Evolutionary conservation across 2,113 vertebrate species (phyloP), one percentile per base, ranked within the genome.

Genomic region (Cephalophus harveyi): DNA sequence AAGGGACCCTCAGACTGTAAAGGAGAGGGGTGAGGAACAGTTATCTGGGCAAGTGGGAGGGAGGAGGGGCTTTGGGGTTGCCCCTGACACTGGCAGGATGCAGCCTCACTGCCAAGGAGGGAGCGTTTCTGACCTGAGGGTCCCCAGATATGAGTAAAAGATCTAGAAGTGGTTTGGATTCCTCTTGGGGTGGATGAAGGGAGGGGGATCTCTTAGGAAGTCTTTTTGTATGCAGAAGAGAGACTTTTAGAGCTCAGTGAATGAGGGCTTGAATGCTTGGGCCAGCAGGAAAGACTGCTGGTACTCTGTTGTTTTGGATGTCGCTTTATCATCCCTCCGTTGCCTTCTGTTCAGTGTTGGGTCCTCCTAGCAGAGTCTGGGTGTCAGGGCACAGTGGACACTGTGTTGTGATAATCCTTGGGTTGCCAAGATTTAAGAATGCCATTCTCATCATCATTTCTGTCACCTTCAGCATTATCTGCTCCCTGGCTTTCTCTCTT

Each of bases 1-100:
- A 97, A 96, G 98, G 97, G 98, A 98, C 87, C 95, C 97, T 94
- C 97, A 98, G 71, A 92, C 98, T 98, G 97, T 98, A 97, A 98
- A 98, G 98, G 98, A 98, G 87, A 98, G 98, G 98, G 98, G 98
- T 98, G 97, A 98, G 98, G 98, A 97, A 90, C 97, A 98, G 98
- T 97, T 71, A 90, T 43, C 59, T 87, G 98, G 98, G 97, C 81
- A 88, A 71, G 54, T 76, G 97, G 97, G 97, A 87, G 97, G 97
- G 94, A 89, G 78, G 92, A 95, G 84, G 88, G 96, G 15, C 78
- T 97, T 84, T 27, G 86, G 94, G 97, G 55, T 92, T 91, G 90
- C 59, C 76, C 60, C 25, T 89, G 14, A 59, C n/a, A 74, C 3
- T 43, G 60, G 67, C 46, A 89, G 50, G 21, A 67, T 74, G 85